Evolutionary conservation across 2,888 invertebrate genomes (phyloP), one percentile per base, ranked within the genome.

Genomic region (Baronia brevicornis): DNA sequence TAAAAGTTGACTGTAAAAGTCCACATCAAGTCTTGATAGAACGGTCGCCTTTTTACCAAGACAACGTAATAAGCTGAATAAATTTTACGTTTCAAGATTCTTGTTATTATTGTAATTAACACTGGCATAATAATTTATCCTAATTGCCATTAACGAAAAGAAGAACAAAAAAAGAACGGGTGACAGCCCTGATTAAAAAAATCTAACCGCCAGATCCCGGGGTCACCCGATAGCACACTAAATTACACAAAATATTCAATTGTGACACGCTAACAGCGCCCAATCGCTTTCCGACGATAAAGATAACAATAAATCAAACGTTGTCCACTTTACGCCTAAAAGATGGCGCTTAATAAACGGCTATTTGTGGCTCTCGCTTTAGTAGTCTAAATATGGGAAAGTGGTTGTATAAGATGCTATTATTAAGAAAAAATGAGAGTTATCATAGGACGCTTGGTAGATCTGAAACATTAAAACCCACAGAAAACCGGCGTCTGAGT

Each of bases 231-330:
- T 47, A 41, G 38, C 41, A 29, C 49, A 39, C 36, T 54, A 50
- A 48, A 57, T 54, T 43, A 54, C 45, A 41, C 29, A 19, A 41
- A 45, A 54, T 53, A 54, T 57, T 54, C 52, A 52, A 49, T 57
- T 53, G 40, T 55, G 53, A 51, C 52, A 53, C 44, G 48, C 43
- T 47, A 46, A 51, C 45, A 38, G 48, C 41, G 24, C 41, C 36
- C 38, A 32, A 22, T 29, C 39, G 33, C 20, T 28, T 23, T 29
- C 15, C 30, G 36, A 28, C 36, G 39, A 41, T 48, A 46, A 44
- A 47, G 43, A 51, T 43, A 30, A 38, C 33, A 37, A 48, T 57
- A 55, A 54, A 51, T 54, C 53, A 48, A 9, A 17, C 28, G 27
- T 7, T 4, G 29, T 24, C 32, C 33, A 47, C 48, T 46, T 43